Percentiles rank a stretch among this genome's conserved stretches.
Evolutionary conservation across 2,888 invertebrate species (phyloP).

Genomic region (Ophion slaviceki): DNA sequence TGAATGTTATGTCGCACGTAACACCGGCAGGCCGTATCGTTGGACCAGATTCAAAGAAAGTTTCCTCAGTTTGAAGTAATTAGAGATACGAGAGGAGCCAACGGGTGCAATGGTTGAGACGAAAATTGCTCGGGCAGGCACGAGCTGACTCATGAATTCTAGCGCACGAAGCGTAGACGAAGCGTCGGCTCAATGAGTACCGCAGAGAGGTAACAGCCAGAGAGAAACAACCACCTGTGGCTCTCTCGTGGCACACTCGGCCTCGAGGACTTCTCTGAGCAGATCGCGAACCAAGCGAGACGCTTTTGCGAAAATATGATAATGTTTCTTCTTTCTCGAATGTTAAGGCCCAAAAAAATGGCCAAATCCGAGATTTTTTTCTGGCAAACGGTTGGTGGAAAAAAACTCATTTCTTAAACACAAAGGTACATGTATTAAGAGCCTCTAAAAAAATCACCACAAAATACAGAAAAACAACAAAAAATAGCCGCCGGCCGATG

Average conservation of each 20-base stretch:
- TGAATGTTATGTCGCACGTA: background rate
- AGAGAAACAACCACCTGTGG: constrained; percentile 57
- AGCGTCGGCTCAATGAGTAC: constrained; percentile 20
- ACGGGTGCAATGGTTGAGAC: background rate
- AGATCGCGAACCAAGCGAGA: constrained; percentile 20
- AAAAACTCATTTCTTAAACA: no score
- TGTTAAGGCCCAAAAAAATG: no score
- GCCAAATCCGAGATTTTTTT: no score
- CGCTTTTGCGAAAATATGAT: background rate
- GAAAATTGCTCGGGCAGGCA: background rate
- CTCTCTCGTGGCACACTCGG: constrained; percentile 31
- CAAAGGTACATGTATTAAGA: no score
- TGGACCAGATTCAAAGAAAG: constrained; percentile 10
- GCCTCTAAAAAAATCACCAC: no score
- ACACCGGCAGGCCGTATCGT: background rate
- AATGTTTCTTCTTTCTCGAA: no score
- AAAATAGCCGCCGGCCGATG: no score
- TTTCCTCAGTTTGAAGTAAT: constrained; percentile 7
- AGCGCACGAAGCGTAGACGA: constrained; percentile 20
- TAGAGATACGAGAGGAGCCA: background rate
- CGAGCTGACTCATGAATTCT: constrained; percentile 38
- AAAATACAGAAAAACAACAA: no score
- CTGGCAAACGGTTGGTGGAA: no score
- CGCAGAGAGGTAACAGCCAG: constrained; percentile 6
- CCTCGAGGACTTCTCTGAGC: constrained; percentile 1